Conservation (phyloP, 2,113 vertebrate species). For the Heterotilapia buettikoferi region DNA sequence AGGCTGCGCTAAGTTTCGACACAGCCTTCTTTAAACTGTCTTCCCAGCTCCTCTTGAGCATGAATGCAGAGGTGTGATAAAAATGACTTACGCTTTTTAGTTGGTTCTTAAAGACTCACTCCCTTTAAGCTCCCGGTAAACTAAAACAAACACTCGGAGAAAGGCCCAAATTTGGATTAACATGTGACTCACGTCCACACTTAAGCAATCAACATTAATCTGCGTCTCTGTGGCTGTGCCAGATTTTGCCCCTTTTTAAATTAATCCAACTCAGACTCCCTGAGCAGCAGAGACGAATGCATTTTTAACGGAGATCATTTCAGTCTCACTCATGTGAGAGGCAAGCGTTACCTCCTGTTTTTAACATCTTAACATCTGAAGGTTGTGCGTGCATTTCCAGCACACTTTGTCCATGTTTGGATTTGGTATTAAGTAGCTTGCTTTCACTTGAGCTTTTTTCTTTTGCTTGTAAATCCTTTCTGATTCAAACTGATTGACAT, state of each 20-base stretch:
- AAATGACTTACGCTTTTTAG: neutral
- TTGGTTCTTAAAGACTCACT: neutral
- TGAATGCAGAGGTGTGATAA: neutral
- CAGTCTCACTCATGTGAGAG: neutral
- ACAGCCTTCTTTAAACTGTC: neutral
- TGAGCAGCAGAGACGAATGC: conserved; percentile 17
- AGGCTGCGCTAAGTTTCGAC: neutral
- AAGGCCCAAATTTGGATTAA: neutral
- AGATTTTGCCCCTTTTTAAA: conserved; percentile 7
- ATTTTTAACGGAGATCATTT: neutral
- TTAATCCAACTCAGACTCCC: conserved; percentile 17
- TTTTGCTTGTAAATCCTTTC: neutral
- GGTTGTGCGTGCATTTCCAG: neutral
- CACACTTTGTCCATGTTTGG: neutral
- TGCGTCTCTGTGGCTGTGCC: conserved; percentile 22
- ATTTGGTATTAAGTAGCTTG: neutral
- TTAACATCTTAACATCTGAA: neutral
- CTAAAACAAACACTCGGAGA: neutral
- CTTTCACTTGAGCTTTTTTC: neutral
- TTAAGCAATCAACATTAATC: neutral
- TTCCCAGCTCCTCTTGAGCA: neutral
- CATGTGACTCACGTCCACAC: neutral
- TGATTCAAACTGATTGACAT: neutral
- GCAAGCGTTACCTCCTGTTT: neutral
- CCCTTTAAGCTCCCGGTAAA: neutral